Base-by-base conservation (phyloP, 2,888 invertebrate species). In the Aleiodes leptofemur region DNA sequence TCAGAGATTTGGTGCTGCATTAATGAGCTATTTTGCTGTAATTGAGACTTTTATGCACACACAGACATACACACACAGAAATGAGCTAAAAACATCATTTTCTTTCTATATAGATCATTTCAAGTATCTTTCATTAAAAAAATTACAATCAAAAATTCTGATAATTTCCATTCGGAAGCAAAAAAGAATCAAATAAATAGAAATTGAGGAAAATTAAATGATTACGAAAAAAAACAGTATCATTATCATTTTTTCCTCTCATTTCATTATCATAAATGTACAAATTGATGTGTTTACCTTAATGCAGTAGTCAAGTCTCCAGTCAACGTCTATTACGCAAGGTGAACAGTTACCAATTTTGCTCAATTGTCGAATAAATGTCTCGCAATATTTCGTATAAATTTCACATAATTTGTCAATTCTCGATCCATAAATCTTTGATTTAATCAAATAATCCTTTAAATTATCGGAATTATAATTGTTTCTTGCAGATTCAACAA, bases 261-360 rank as follows among this genome's bases (percentile, higher is more conserved):
- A 23, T 59, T 23, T 23, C 8, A n/a, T 61, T 61, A 11, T 61
- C 43, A 43, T 43, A 43, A 43, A 43, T 11, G n/a, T 61, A n/a
- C 34, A n/a, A 61, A 61, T 31, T 61, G 9, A 7, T 43, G 23
- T 64, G 43, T 16, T 59, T 86, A 90, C 90, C 85, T 88, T 89
- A 5, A 86, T 79, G 64, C 86, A 85, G 76, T 88, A 87, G 80
- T 89, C 88, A 69, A 90, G 79, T 79, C 83, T 84, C 90, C 90
- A 90, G 69, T 84, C 82, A 7, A 86, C 81, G 74, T 89, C 87
- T 53, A 89, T 81, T 38, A 89, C 80, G 38, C 88, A 88, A 4
- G 86, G 86, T 38, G 85, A 80, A 72, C 83, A 82, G 69, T 80
- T 81, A 29, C 89, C 88, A 69, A 85, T 83, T 23, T 79, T 77